Evolutionary conservation across 2,113 vertebrate species (phyloP), one percentile per base, ranked within the genome.

Genomic region (Microcebus jonahi): DNA sequence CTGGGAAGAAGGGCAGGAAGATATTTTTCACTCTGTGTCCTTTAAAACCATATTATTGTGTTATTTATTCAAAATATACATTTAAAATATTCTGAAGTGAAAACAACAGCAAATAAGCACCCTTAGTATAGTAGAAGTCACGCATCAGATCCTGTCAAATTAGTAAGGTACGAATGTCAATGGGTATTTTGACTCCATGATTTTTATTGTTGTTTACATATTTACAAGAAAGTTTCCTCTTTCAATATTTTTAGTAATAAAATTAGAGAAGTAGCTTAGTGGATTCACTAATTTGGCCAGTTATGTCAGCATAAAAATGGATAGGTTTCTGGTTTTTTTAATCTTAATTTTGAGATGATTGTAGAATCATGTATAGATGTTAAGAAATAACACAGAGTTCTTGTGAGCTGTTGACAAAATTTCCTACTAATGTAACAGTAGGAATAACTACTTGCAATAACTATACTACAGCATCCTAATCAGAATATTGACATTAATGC

Each of bases 381-480:
- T 83, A 45, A 75, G 29, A 82, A 80, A 80, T 68, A 48, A 67
- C 20, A 57, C 3, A 57, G 20, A 65, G 14, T 53, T 68, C 36
- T 89, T 79, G 21, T 39, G 20, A 71, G 45, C 39, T 61, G 12
- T 42, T 92, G n/a, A 76, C 2, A 5, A 13, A 89, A 6, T 63
- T 61, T 76, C 25, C n/a, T 88, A 23, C 6, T 83, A 77, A 88
- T 61, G 25, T 68, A 34, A 39, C 18, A 36, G n/a, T n/a, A n/a
- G n/a, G n/a, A n/a, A n/a, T n/a, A n/a, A n/a, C n/a, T n/a, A 88
- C 50, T 94, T 94, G 36, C 8, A 75, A 84, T 79, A 81, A n/a
- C 57, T 81, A 2, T 45, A n/a, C 36, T 50, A 59, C 21, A 71
- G 14, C 13, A 20, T 76, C 42, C 25, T 57, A 59, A 53, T 90